phyloP scores from a whole-genome alignment of 1,140 invertebrate genomes.

The Tyrophagus putrescentiae region DNA sequence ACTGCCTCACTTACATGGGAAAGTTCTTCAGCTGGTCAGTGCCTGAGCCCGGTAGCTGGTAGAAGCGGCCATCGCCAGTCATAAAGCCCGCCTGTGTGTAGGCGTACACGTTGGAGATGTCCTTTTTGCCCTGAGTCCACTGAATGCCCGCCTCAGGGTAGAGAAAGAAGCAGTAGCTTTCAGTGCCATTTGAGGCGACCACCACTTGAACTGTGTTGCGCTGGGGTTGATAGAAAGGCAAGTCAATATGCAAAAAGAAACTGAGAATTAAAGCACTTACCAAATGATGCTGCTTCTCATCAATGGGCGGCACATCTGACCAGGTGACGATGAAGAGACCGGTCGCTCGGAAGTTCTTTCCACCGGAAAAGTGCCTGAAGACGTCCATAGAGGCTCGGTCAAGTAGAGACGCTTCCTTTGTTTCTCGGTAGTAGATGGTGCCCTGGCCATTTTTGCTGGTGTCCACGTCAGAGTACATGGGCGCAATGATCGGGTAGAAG shows the following conservation, averaged over 20 bases:
- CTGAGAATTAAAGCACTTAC: constrained; percentile 4
- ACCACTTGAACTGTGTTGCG: constrained; percentile 64
- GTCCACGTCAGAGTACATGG: constrained; percentile 80
- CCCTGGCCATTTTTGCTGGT: constrained; percentile 47
- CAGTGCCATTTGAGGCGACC: constrained; percentile 59
- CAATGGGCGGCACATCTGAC: constrained; percentile 52
- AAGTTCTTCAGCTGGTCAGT: constrained; percentile 62
- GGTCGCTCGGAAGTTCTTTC: constrained; percentile 47
- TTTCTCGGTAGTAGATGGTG: constrained; percentile 60
- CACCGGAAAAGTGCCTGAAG: constrained; percentile 50
- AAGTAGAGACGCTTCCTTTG: constrained; percentile 46
- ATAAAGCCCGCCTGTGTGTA: constrained; percentile 83
- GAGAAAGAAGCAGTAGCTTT: constrained; percentile 66
- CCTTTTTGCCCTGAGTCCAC: constrained; percentile 63
- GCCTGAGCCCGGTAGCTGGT: constrained; percentile 61
- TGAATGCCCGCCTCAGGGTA: constrained; percentile 73
- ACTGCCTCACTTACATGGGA: constrained; percentile 53
- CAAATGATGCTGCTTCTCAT: constrained; percentile 41
- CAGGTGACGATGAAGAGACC: constrained; percentile 57
- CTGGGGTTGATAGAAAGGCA: constrained; percentile 33
- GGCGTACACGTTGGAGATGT: constrained; percentile 52
- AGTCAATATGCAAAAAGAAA: constrained; percentile 1
- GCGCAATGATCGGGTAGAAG: constrained; percentile 72
- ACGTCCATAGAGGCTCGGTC: constrained; percentile 49
- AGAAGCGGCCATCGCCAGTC: constrained; percentile 53